Percentiles rank a stretch among this genome's conserved stretches.
These are phyloP conservation scores for Drosophila conformis DNA, from an alignment of 2,888 invertebrate genomes.

Conservation along the genomic window DNA sequence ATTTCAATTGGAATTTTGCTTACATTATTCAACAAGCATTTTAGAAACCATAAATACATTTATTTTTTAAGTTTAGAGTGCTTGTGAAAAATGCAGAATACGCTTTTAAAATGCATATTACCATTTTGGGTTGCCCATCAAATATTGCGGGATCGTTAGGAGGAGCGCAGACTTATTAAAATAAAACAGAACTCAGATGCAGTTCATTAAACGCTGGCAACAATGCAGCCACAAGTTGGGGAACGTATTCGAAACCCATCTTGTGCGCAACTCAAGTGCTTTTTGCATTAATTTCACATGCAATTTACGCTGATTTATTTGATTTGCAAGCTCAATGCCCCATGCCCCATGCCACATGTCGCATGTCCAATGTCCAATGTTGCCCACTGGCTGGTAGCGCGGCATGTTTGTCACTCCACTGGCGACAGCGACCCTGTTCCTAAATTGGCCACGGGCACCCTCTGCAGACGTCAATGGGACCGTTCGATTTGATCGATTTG, in stretches of 20 bases:
- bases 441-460: constrained; percentile 67
- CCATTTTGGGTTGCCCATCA: neutral
- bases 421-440: constrained; percentile 49
- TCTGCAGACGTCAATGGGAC: constrained; percentile 33
- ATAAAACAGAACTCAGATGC: constrained; percentile 13
- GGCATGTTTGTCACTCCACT: constrained; percentile 66
- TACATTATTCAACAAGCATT: neutral
- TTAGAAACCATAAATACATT: neutral
- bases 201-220: constrained; percentile 40
- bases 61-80: neutral
- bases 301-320: constrained; percentile 83
- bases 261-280: constrained; percentile 45
- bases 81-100: neutral
- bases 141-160: constrained; percentile 3
- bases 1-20: neutral
- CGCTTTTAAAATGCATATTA: neutral
- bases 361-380: constrained; percentile 11
- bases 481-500: constrained; percentile 76
- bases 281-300: constrained; percentile 81
- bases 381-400: constrained; percentile 20
- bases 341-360: constrained; percentile 11
- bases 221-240: constrained; percentile 1
- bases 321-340: constrained; percentile 66
- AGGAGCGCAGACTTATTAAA: constrained; percentile 33
- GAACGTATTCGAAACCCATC: constrained; percentile 11